Conservation (phyloP, 37 sponge, comb jelly and placozoan genomes). For the Beroe ovata region DNA sequence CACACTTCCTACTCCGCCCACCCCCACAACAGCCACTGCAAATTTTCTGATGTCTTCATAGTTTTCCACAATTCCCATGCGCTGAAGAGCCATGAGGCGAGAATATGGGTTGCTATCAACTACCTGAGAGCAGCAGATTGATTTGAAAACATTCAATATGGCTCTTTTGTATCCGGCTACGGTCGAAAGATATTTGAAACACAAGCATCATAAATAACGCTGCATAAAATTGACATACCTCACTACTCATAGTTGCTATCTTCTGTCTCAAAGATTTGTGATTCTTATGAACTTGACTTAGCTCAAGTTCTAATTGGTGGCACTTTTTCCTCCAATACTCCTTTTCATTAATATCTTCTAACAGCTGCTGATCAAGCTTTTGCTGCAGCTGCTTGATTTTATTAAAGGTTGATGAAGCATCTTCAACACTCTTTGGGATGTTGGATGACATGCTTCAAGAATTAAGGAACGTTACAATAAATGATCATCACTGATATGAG, state of each 20-base stretch:
- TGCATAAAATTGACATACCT: no score
- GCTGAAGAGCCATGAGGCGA: slow-evolving; percentile 96
- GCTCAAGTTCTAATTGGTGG: neutral
- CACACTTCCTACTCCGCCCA: slow-evolving; percentile 98
- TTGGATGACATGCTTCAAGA: neutral
- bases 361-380: slow-evolving; percentile 29
- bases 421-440: slow-evolving; percentile 4
- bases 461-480: neutral
- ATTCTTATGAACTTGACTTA: neutral
- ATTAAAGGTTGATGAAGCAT: slow-evolving; percentile 3
- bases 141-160: neutral
- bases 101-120: slow-evolving; percentile 84
- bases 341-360: slow-evolving; percentile 31
- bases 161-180: no score
- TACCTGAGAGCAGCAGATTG: slow-evolving; percentile 76
- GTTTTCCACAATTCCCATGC: slow-evolving; percentile 94
- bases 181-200: no score
- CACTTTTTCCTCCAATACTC: neutral
- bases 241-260: slow-evolving; percentile 78
- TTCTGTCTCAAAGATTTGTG: slow-evolving; percentile 53
- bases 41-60: slow-evolving; percentile 83
- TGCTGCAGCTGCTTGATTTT: slow-evolving; percentile 8
- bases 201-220: no score
- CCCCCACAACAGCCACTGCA: slow-evolving; percentile 89
- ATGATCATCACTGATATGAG: no score